Base-by-base conservation (phyloP, 1,140 invertebrate genomes). In the Venustaconcha ellipsiformis region DNA sequence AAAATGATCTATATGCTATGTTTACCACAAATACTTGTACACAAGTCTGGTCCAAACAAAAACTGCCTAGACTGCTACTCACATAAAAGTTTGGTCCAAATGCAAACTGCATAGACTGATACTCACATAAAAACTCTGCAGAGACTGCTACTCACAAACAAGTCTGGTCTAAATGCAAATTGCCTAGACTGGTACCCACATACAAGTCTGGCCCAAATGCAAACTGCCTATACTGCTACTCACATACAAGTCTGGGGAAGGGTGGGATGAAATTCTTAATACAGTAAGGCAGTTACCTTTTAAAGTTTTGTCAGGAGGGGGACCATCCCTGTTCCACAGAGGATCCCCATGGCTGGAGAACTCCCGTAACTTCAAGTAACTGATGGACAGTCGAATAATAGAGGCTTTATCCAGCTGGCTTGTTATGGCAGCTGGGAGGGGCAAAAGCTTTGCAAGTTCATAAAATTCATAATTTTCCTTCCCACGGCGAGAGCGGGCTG, bases 391-490 rank as follows among this genome's bases (percentile, higher is more conserved):
- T 88, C 98, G 93, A 92, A 99, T 99, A 89, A 99, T 99, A 84
- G 97, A 99, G 30, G 98, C 98, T 92, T 99, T 99, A 92, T 99
- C 98, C 91, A 99, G 92, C 90, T 99, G 98, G 80, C 95, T 96
- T 80, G 97, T 99, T 89, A 99, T 99, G 84, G 97, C 97, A 5
- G 95, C 94, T 1, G 97, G 97, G 58, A 99, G 92, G 0, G 97
- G 97, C 80, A 99, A 92, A 95, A 99, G 96, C 92, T 99, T 99
- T 77, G 97, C 97, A 89, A 99, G 91, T 91, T 99, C 97, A 91
- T 98, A 98, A 91, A 99, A 99, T 91, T 99, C 97, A 88, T 95
- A 98, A 92, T 99, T 99, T 91, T 99, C 98, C 87, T 99, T 99
- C 37, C 97, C 97, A 58, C 97, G 93, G 57, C 98, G 91, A 13